Percentiles rank a stretch among this genome's conserved stretches.
phyloP scores from a whole-genome alignment of 2,888 invertebrate genomes.

The Hydrotaea cyrtoneurina region DNA sequence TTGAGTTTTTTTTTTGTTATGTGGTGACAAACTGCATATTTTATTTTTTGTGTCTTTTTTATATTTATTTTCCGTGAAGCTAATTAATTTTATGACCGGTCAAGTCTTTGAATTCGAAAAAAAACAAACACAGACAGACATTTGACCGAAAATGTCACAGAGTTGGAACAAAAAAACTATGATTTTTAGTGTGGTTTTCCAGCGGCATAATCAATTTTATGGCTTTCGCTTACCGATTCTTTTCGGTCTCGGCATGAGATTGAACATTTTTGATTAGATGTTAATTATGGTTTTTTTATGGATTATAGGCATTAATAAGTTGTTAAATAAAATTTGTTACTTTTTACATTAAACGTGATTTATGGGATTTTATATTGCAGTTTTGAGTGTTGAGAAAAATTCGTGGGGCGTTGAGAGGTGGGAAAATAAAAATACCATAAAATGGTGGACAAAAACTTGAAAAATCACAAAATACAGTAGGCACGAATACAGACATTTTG shows the following conservation, averaged over 20 bases:
- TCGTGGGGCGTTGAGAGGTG: too few species aligned
- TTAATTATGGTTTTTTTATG: conserved; percentile 13
- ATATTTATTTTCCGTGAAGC: not conserved
- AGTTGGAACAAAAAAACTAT: conserved; percentile 2
- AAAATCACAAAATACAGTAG: too few species aligned
- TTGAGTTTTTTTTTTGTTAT: not conserved
- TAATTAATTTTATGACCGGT: not conserved
- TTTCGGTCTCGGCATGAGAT: not conserved
- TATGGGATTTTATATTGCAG: not conserved
- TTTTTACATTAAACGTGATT: not conserved
- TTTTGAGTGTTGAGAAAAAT: too few species aligned
- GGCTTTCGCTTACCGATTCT: not conserved
- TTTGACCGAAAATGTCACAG: conserved; percentile 4
- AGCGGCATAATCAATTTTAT: conserved; percentile 17
- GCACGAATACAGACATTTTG: too few species aligned
- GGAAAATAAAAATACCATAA: too few species aligned
- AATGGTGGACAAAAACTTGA: too few species aligned
- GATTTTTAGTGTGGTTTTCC: conserved; percentile 6
- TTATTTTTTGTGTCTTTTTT: not conserved
- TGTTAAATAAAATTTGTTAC: conserved; percentile 2
- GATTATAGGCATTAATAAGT: conserved; percentile 1
- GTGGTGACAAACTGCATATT: conserved; percentile 6
- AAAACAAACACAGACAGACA: not conserved
- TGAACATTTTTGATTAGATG: conserved; percentile 17
- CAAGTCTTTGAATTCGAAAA: not conserved